Evolutionary conservation across 1,140 invertebrate genomes (phyloP).

Genomic region (Drosophila navojoa): DNA sequence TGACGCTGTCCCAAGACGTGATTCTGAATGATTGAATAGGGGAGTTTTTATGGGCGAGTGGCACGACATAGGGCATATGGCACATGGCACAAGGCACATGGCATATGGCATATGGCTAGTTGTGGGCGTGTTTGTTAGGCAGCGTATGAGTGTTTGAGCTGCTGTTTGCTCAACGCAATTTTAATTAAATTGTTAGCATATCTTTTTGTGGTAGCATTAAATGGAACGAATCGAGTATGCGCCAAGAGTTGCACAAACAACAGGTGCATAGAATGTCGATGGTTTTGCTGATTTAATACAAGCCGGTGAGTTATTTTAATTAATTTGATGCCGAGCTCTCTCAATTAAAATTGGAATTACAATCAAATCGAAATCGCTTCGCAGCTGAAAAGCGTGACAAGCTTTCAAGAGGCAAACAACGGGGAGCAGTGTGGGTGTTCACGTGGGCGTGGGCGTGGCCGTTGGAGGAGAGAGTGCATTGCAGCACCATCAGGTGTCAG

Average conservation of each 20-base stretch:
- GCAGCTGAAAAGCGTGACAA: conserved; percentile 2
- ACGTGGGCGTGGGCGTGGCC: background rate
- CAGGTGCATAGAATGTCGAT: conserved; percentile 20
- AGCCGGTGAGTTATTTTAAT: conserved; percentile 65
- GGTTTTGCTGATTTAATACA: conserved; percentile 6
- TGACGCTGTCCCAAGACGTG: background rate
- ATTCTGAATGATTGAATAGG: conserved; percentile 7
- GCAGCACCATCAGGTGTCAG: no score
- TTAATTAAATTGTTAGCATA: conserved; percentile 72
- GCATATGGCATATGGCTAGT: background rate
- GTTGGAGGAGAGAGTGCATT: no score
- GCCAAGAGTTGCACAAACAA: conserved; percentile 3
- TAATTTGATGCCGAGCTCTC: conserved; percentile 44
- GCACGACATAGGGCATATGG: background rate
- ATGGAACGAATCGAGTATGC: conserved; percentile 35
- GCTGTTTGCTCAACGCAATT: conserved; percentile 42
- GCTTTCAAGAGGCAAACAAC: background rate
- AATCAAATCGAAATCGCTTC: conserved; percentile 61
- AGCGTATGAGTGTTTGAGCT: conserved; percentile 9
- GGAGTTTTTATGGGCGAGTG: conserved; percentile 8
- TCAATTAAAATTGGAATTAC: conserved; percentile 58
- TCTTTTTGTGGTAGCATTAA: conserved; percentile 55
- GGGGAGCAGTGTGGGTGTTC: background rate
- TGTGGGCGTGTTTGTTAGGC: background rate
- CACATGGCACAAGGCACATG: no score